Evolutionary conservation across 1,140 invertebrate genomes (phyloP), one percentile per base, ranked within the genome.

Genomic region (Augochlora pura): DNA sequence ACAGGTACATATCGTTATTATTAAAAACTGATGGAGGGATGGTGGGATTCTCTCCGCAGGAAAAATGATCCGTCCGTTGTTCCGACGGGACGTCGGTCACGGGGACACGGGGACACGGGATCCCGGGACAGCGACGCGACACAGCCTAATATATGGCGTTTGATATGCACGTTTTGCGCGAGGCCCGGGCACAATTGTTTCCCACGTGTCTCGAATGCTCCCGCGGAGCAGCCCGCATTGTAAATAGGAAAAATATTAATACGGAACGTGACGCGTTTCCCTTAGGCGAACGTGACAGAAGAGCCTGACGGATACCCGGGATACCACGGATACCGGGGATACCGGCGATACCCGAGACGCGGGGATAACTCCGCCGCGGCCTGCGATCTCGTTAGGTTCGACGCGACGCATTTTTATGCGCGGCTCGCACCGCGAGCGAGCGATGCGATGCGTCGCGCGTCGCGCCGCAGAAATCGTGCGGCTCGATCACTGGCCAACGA

Each of bases 321-420:
- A 46, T 46, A 46, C 10, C 42, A 9, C 10, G 49, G 25, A 27
- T 27, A 42, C 5, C 18, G 38, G 25, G 14, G 49, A 52, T 52
- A 59, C n/a, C n/a, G n/a, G n/a, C n/a, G n/a, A n/a, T 60, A 68
- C 46, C 21, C 21, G 12, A 8, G 14, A 27, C 39, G 32, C 32
- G 18, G 46, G 4, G 16, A 27, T 21, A 57, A 67, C 59, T 46
- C 57, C 38, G 23, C 49, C 54, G 23, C 38, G n/a, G 64, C 6
- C 32, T 32, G 27, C 10, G 42, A 60, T 77, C 38, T 46, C 42
- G 66, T 59, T 25, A 46, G 21, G 23, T 57, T 49, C n/a, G n/a
- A 69, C 9, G 42, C 21, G 54, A 38, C 39, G 21, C 21, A 69
- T 67, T 75, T 59, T 77, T 62, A 69, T 25, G 25, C 57, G 39